A percentile compares a stretch with the other conserved stretches of the same genome.
Conservation (phyloP, 2,113 vertebrate genomes). For the Notarius lentiginosus region DNA sequence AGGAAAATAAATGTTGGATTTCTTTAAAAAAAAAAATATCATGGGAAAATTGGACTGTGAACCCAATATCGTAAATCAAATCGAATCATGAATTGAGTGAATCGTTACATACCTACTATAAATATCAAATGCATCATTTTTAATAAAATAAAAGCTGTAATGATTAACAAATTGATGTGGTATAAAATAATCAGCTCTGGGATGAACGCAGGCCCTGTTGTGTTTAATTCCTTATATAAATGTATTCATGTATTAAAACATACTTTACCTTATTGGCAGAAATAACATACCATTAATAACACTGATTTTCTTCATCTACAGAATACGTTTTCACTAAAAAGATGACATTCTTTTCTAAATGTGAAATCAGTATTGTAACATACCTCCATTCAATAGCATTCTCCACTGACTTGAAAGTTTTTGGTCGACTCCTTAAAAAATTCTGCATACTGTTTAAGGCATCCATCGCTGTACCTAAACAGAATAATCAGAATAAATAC, state of each 20-base stretch:
- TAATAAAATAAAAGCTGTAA: background rate
- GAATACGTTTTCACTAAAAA: background rate
- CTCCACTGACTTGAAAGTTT: conserved; percentile 95
- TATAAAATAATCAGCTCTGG: background rate
- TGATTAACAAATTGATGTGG: background rate
- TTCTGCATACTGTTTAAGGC: conserved; percentile 99
- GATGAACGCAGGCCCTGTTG: background rate
- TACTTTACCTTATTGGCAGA: background rate
- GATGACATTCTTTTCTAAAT: background rate
- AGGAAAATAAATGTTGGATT: too few relatives aligned
- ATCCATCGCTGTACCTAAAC: conserved; percentile 95
- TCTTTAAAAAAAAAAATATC: too few relatives aligned
- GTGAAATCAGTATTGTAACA: background rate
- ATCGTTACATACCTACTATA: too few relatives aligned
- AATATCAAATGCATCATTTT: too few relatives aligned
- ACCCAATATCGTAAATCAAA: too few relatives aligned
- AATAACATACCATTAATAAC: background rate
- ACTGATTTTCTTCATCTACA: background rate
- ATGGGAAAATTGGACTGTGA: too few relatives aligned
- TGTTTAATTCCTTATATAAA: background rate
- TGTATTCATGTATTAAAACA: background rate
- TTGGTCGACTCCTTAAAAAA: conserved; percentile 95
- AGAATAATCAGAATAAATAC: background rate
- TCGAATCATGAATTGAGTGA: too few relatives aligned
- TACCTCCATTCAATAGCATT: conserved; percentile 99